Evolutionary conservation across 2,888 invertebrate genomes (phyloP).

Genomic region (Salticus scenicus): DNA sequence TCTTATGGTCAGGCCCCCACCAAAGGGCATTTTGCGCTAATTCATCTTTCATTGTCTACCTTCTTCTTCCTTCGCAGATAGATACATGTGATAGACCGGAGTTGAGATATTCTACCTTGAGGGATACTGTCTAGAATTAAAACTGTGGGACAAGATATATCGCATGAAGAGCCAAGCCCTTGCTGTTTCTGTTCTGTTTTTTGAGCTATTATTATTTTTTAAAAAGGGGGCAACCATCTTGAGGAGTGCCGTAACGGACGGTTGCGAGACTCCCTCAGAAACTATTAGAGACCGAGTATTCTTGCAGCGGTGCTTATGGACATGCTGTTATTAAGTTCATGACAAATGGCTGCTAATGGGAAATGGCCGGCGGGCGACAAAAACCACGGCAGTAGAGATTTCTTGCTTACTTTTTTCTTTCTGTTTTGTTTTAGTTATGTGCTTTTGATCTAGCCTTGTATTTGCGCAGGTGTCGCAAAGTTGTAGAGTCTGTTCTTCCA

Average conservation of each 20-base stretch:
- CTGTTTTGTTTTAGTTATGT: slow-evolving; percentile 5
- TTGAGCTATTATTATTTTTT: neutral
- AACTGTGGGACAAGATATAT: slow-evolving; percentile 22
- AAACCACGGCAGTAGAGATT: slow-evolving; percentile 31
- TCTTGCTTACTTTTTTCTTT: neutral
- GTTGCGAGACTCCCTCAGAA: slow-evolving; percentile 24
- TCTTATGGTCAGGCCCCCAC: slow-evolving; percentile 29
- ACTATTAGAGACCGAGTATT: slow-evolving; percentile 55
- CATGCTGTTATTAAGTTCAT: slow-evolving; percentile 66
- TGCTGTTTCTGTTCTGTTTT: neutral
- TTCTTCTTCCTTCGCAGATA: neutral
- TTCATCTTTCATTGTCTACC: slow-evolving; percentile 45
- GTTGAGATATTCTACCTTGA: neutral
- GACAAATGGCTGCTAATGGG: slow-evolving; percentile 66
- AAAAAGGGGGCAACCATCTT: neutral
- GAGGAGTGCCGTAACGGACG: slow-evolving; percentile 65
- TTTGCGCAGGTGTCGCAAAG: slow-evolving; percentile 54
- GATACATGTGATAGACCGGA: neutral
- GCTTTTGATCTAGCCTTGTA: neutral
- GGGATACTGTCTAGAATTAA: neutral
- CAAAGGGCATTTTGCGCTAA: slow-evolving; percentile 37
- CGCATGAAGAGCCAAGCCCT: slow-evolving; percentile 47
- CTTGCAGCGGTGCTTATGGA: slow-evolving; percentile 62
- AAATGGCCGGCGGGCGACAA: slow-evolving; percentile 48
- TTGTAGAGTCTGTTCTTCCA: neutral